Conservation (phyloP, 2,113 vertebrate species). For the Pseudolaguvia tuberculata region DNA sequence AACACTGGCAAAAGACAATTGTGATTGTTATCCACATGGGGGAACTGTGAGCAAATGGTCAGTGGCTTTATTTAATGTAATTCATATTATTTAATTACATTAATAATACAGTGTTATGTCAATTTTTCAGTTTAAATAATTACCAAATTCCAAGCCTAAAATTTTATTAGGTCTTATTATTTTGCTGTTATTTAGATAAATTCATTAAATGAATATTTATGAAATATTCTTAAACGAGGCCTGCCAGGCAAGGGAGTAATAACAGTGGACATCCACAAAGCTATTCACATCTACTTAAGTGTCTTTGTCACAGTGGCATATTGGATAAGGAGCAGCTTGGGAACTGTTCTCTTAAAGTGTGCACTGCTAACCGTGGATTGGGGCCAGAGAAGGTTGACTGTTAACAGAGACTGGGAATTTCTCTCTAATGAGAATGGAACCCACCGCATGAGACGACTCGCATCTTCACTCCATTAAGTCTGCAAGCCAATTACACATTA, state of each 20-base stretch:
- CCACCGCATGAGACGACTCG: constrained; percentile 40
- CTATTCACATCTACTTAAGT: constrained; percentile 20
- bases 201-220: constrained; percentile 25
- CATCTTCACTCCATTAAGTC: constrained; percentile 50
- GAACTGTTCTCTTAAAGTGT: constrained; percentile 8
- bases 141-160: constrained; percentile 3
- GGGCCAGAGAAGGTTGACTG: constrained; percentile 32
- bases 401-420: constrained; percentile 35
- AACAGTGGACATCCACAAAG: neutral
- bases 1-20: too few species aligned
- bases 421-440: constrained; percentile 49
- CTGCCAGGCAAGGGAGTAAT: neutral
- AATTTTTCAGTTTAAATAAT: constrained; percentile 31
- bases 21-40: too few species aligned
- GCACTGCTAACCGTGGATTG: constrained; percentile 13
- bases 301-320: constrained; percentile 3
- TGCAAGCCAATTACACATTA: constrained; percentile 50
- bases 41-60: too few species aligned
- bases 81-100: too few species aligned
- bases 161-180: neutral
- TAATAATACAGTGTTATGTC: constrained; percentile 32
- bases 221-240: constrained; percentile 6
- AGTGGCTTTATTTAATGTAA: neutral
- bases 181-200: constrained; percentile 20
- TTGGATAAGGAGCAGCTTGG: constrained; percentile 28